Conservation (phyloP, 2,113 vertebrate genomes). For the Suncus etruscus region DNA sequence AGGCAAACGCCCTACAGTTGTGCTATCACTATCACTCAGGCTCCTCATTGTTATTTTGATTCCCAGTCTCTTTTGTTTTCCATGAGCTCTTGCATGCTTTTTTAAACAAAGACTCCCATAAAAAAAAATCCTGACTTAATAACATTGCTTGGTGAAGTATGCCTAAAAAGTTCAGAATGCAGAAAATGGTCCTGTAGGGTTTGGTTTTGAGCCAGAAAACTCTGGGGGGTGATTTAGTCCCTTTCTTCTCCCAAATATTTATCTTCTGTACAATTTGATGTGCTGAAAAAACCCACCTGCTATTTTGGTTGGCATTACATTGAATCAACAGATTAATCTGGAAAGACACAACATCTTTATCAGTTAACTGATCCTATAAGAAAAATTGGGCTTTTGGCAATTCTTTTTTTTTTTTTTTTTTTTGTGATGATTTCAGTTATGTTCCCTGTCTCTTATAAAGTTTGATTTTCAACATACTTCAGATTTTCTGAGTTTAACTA, state of each 20-base stretch:
- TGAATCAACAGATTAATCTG: neutral
- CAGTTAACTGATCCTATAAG: neutral
- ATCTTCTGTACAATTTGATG: neutral
- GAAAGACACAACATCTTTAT: neutral
- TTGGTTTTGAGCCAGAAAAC: neutral
- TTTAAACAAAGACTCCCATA: neutral
- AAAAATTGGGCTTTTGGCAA: too few species aligned
- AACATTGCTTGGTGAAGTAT: too few species aligned
- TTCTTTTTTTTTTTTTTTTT: too few species aligned
- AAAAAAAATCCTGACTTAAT: neutral
- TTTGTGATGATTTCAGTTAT: neutral
- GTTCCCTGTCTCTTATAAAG: neutral
- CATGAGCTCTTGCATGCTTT: neutral
- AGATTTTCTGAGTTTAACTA: neutral
- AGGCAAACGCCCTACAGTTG: too few species aligned
- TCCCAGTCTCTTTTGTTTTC: neutral
- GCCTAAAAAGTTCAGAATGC: neutral
- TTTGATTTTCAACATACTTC: neutral
- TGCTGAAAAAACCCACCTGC: neutral
- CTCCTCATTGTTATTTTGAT: too few species aligned
- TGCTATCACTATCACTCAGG: too few species aligned
- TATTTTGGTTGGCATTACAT: neutral
- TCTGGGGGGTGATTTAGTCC: neutral
- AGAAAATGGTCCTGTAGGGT: neutral
- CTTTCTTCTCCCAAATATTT: neutral